These are phyloP conservation scores for Gnathonemus longibarbis DNA, from an alignment of 2,113 vertebrate species.

Conservation along the genomic window DNA sequence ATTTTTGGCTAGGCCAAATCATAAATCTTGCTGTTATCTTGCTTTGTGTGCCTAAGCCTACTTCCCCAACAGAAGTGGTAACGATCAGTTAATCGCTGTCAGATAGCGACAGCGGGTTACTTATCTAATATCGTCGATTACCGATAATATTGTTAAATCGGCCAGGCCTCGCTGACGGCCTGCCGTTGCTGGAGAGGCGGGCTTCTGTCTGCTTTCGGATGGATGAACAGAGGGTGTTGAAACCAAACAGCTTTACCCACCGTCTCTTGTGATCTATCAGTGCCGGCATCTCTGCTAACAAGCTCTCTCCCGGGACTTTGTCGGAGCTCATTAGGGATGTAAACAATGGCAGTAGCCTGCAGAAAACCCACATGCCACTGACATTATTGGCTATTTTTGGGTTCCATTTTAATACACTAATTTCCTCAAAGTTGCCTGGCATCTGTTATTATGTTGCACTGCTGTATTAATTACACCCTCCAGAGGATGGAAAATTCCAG, in stretches of 20 bases:
- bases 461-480: constrained; percentile 14
- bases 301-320: constrained; percentile 15
- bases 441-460: not conserved
- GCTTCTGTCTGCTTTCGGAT: not conserved
- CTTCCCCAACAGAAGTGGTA: not conserved
- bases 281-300: constrained; percentile 16
- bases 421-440: constrained; percentile 8
- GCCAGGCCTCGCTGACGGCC: not conserved
- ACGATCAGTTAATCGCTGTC: not conserved
- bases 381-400: constrained; percentile 22
- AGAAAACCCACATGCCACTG: constrained; percentile 13
- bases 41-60: not conserved
- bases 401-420: not conserved
- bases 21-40: not conserved
- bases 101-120: not conserved
- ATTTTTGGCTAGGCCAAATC: not conserved
- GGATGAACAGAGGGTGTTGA: not conserved
- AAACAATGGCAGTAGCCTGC: constrained; percentile 25
- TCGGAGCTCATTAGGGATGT: constrained; percentile 24
- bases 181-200: not conserved
- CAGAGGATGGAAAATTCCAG: constrained; percentile 1
- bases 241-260: not conserved
- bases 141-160: not conserved
- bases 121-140: not conserved
- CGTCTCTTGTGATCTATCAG: constrained; percentile 10